These are phyloP conservation scores for Arctocebus calabarensis DNA, from an alignment of 2,797 vertebrate genomes.

Conservation along the genomic window DNA sequence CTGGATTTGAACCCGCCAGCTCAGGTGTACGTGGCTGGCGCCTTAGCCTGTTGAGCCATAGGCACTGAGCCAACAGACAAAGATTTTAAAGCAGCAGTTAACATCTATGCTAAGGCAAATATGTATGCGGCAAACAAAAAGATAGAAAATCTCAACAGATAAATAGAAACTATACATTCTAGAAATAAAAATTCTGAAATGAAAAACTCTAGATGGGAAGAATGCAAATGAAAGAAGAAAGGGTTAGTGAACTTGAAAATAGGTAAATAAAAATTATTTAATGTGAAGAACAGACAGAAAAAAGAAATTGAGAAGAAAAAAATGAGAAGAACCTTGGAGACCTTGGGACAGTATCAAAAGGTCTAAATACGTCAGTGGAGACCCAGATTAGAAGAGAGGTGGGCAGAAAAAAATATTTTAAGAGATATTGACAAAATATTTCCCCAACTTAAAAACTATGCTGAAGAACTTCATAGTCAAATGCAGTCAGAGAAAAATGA, in stretches of 20 bases:
- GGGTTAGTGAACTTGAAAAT: not conserved
- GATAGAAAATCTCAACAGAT: not conserved
- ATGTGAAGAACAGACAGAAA: not conserved
- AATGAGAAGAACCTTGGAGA: not conserved
- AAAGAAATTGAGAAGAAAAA: not conserved
- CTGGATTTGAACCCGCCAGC: too few species aligned
- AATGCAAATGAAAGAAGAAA: slow-evolving; percentile 48
- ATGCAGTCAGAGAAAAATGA: not conserved
- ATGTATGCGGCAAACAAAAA: slow-evolving; percentile 9
- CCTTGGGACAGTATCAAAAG: not conserved
- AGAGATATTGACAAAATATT: not conserved
- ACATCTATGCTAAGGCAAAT: slow-evolving; percentile 21
- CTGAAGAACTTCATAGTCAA: not conserved
- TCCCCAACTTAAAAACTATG: not conserved
- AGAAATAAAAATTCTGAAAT: slow-evolving; percentile 35
- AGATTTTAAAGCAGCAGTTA: slow-evolving; percentile 12
- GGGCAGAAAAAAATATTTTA: not conserved
- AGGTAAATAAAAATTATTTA: slow-evolving; percentile 35
- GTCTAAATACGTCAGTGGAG: not conserved
- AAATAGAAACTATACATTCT: slow-evolving; percentile 18
- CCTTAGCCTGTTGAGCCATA: too few species aligned
- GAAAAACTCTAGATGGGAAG: slow-evolving; percentile 9
- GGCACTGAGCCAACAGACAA: too few species aligned
- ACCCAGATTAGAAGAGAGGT: not conserved
- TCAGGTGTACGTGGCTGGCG: too few species aligned